Evolutionary conservation across 2,113 vertebrate genomes (phyloP).

Genomic region (Oceanodroma tethys): DNA sequence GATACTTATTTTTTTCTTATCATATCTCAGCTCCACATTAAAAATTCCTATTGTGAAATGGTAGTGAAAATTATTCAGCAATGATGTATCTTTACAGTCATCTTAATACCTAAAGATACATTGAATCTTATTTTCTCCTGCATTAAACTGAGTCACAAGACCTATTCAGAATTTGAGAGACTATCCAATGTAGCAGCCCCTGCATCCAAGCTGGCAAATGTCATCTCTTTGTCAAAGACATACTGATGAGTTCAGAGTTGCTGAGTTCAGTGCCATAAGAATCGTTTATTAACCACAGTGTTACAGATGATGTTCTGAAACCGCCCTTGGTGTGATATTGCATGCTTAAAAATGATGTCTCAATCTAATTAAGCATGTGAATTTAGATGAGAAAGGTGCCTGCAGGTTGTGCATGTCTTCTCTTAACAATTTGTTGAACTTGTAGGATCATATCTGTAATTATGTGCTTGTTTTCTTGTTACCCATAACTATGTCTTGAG

Average conservation of each 20-base stretch:
- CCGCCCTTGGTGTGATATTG: background rate
- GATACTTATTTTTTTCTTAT: background rate
- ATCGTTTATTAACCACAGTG: background rate
- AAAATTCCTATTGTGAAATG: background rate
- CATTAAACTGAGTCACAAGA: background rate
- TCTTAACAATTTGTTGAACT: background rate
- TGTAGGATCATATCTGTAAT: background rate
- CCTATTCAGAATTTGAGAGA: background rate
- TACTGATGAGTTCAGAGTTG: background rate
- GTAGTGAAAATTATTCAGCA: background rate
- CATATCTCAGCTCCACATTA: fast-evolving
- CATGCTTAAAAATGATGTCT: background rate
- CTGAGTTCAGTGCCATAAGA: background rate
- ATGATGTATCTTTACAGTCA: background rate
- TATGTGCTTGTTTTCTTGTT: background rate
- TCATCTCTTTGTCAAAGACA: background rate
- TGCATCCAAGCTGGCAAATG: background rate
- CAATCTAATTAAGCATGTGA: background rate
- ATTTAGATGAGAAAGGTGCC: slow-evolving; percentile 29
- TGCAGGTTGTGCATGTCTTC: background rate
- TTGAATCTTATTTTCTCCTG: background rate
- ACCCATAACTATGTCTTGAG: background rate
- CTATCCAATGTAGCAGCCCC: background rate
- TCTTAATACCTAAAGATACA: background rate
- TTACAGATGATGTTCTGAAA: background rate